phyloP scores from a whole-genome alignment of 2,888 invertebrate genomes.

The Drosophila nr. perissopoda region DNA sequence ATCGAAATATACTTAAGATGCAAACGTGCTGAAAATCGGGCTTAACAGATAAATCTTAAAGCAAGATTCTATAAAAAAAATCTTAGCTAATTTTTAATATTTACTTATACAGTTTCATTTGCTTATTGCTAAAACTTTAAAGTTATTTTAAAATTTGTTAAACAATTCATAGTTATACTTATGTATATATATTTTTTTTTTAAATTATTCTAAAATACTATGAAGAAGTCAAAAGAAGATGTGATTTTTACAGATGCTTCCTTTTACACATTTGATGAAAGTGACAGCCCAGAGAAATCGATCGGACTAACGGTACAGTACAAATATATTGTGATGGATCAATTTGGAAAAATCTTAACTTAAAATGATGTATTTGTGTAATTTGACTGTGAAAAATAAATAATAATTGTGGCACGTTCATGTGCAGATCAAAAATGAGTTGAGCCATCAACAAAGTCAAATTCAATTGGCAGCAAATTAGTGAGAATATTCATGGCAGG shows the following conservation, averaged over 20 bases:
- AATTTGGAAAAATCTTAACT: neutral
- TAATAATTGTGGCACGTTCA: slow-evolving; percentile 6
- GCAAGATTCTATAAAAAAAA: neutral
- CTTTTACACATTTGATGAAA: neutral
- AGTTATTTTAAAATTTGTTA: rapidly evolving
- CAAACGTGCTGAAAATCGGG: neutral
- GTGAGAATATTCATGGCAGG: slow-evolving; percentile 58
- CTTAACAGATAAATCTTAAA: neutral
- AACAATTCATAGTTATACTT: neutral
- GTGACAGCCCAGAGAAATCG: neutral
- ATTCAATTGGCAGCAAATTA: slow-evolving; percentile 67
- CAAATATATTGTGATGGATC: neutral
- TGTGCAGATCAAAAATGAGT: slow-evolving; percentile 24
- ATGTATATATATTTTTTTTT: neutral
- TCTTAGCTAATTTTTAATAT: neutral
- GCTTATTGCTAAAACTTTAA: neutral
- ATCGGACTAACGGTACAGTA: neutral
- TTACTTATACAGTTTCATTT: neutral
- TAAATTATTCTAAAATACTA: neutral
- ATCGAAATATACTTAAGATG: neutral
- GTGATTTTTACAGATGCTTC: rapidly evolving
- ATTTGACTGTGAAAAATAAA: neutral
- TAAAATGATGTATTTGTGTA: neutral
- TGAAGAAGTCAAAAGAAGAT: neutral
- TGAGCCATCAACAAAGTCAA: slow-evolving; percentile 47